phyloP scores from a whole-genome alignment of 37 sponge, comb jelly and placozoan genomes.

The Ianthella basta region DNA sequence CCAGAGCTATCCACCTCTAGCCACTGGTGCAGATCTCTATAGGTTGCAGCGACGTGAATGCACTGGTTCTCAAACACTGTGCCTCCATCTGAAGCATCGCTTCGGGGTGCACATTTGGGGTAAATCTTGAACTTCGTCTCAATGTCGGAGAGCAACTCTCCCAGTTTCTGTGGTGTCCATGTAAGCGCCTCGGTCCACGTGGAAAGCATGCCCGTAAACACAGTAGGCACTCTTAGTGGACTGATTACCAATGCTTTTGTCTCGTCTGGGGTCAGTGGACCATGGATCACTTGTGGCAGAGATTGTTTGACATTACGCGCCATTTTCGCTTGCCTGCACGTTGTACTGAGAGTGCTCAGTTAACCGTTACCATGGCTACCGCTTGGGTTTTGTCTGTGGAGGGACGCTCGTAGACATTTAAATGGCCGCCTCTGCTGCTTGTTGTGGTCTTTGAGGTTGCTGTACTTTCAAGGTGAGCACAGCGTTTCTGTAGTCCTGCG shows the following conservation, averaged over 20 bases:
- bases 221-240: slow-evolving; percentile 28
- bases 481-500: too few relatives aligned
- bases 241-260: slow-evolving; percentile 9
- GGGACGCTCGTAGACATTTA: too few relatives aligned
- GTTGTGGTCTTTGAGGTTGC: too few relatives aligned
- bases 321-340: not conserved
- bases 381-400: not conserved
- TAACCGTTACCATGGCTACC: slow-evolving; percentile 13
- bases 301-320: not conserved
- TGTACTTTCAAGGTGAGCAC: too few relatives aligned
- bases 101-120: slow-evolving; percentile 32
- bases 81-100: not conserved
- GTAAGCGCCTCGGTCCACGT: slow-evolving; percentile 50
- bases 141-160: slow-evolving; percentile 15
- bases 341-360: not conserved
- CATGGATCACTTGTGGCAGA: not conserved
- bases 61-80: slow-evolving; percentile 82
- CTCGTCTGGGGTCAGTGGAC: not conserved
- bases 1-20: not conserved
- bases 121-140: slow-evolving; percentile 70
- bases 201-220: slow-evolving; percentile 39
- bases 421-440: too few relatives aligned
- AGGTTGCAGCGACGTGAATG: slow-evolving; percentile 49
- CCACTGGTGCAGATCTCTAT: slow-evolving; percentile 72
- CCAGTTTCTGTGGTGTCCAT: slow-evolving; percentile 57